These are phyloP conservation scores for Synanceia verrucosa DNA, from an alignment of 2,797 vertebrate genomes.

Conservation along the genomic window DNA sequence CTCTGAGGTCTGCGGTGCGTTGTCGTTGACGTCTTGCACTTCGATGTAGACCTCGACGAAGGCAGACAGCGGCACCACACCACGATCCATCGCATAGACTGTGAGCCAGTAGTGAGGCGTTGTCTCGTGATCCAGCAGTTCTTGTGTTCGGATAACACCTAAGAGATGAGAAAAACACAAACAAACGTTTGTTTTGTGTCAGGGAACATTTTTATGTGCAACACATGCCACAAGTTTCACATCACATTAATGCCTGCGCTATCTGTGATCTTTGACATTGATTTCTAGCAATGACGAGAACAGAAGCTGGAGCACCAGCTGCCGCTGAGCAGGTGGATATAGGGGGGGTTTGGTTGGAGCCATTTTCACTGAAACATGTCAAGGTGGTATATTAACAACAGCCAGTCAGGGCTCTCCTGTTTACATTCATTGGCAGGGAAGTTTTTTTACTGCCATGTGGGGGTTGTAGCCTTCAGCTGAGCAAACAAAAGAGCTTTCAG, in stretches of 20 bases:
- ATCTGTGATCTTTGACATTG: constrained; percentile 21
- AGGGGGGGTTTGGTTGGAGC: constrained; percentile 3
- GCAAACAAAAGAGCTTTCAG: constrained; percentile 74
- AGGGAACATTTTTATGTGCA: constrained; percentile 13
- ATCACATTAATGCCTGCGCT: background rate
- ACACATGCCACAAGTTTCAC: constrained; percentile 7
- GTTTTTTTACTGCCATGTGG: constrained; percentile 56
- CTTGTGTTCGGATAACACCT: constrained; percentile 93
- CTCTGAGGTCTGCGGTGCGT: constrained; percentile 92
- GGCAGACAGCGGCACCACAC: constrained; percentile 92
- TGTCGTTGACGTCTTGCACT: constrained; percentile 96
- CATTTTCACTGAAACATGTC: constrained; percentile 44
- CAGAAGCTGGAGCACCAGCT: constrained; percentile 22
- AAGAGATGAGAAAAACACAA: constrained; percentile 22
- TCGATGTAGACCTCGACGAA: constrained; percentile 94
- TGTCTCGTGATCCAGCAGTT: constrained; percentile 92
- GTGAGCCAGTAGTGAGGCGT: constrained; percentile 96
- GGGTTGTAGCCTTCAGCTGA: constrained; percentile 74
- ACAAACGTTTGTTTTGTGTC: background rate
- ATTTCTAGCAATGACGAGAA: constrained; percentile 21
- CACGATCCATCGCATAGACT: constrained; percentile 92
- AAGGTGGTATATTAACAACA: constrained; percentile 59
- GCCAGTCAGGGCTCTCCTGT: constrained; percentile 45
- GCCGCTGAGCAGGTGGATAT: constrained; percentile 12
- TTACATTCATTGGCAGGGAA: constrained; percentile 55